Base-by-base conservation (phyloP, 2,888 invertebrate genomes). In the Spilosoma lubricipeda region DNA sequence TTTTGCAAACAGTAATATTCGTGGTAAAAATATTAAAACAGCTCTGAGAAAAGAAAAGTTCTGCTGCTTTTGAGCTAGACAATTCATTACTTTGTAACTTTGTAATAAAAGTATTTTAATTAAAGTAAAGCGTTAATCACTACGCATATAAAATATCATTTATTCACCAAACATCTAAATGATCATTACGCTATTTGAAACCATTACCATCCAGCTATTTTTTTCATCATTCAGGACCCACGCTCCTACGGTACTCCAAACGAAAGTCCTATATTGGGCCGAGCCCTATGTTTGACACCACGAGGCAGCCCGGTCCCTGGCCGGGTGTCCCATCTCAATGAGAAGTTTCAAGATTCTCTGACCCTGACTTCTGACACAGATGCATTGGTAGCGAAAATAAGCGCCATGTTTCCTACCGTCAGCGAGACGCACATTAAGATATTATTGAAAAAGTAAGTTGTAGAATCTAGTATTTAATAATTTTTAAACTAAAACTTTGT, bases 381-480 rank as follows among this genome's bases (percentile, higher is more conserved):
- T 84, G 97, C 97, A 13, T 96, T 97, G 75, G 98, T 98, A 23
- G 96, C 97, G 64, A 98, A 98, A 93, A 98, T 98, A 85, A 97
- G 97, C 86, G 97, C 98, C 67, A 98, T 98, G 97, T 99, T 99
- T 90, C 99, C 99, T 3, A 99, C 99, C 13, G 99, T 98, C 72
- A 97, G 98, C 77, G 98, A 99, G 88, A 98, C 98, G 42, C 98
- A 98, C 89, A 98, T 99, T 89, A 97, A 98, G 86, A 96, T 98
- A 83, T 96, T 99, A 82, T 93, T 99, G 72, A 98, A 98, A 93
- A 98, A 98, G 99, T 99, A 96, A 97, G 98, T 96, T 52, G 7
- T 45, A 15, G 13, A 45, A 45, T 39, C 39, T 39, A 39, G 2
- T 11, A 39, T 39, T 39, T 39, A 2, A 39, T 39, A 3, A 39